Percentiles rank a stretch among this genome's conserved stretches.
Evolutionary conservation across 2,797 vertebrate genomes (phyloP).

Genomic region (Coregonus suidteri): DNA sequence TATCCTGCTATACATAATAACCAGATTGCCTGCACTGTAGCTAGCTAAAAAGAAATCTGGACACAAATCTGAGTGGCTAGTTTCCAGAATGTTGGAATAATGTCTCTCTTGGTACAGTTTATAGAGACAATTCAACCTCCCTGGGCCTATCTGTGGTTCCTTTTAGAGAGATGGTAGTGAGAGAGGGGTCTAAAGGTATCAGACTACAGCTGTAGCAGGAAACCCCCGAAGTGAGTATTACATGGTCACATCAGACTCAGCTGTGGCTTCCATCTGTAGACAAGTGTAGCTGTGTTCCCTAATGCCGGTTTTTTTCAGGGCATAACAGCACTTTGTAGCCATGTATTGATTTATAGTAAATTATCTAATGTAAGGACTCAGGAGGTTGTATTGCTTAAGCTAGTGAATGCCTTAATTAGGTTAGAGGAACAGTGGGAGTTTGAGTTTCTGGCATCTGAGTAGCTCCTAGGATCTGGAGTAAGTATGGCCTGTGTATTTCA

Average conservation of each 20-base stretch:
- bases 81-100: conserved; percentile 5
- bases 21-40: background rate
- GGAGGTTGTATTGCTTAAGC: background rate
- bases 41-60: conserved; percentile 8
- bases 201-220: conserved; percentile 4
- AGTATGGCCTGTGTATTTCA: too few species aligned
- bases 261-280: background rate
- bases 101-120: conserved; percentile 21
- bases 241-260: background rate
- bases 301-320: background rate
- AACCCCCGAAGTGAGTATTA: background rate
- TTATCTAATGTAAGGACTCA: background rate
- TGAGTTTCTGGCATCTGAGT: too few species aligned
- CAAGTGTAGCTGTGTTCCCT: background rate
- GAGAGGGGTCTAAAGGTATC: conserved; percentile 12
- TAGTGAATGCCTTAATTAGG: background rate
- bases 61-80: background rate
- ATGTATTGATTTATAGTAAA: background rate
- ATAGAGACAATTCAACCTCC: conserved; percentile 12
- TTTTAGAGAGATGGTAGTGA: background rate
- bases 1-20: conserved; percentile 7
- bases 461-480: too few species aligned
- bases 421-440: background rate
- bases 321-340: background rate
- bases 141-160: conserved; percentile 11